Evolutionary conservation across 1,140 invertebrate species (phyloP).

Genomic region (Caenorhabditis briggsae): DNA sequence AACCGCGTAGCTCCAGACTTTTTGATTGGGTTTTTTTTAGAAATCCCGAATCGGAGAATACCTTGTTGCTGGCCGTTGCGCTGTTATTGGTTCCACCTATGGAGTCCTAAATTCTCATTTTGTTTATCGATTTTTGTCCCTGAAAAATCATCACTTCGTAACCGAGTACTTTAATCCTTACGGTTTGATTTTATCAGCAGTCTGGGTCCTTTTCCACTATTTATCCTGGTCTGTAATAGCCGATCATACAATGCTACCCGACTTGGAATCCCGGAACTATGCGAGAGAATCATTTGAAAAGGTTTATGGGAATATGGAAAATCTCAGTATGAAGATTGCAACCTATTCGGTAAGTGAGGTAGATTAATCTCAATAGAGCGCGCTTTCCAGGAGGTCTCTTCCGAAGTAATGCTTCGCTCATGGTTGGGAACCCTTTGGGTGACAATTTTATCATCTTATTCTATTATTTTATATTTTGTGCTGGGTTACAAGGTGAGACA

Average conservation of each 20-base stretch:
- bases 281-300: not conserved
- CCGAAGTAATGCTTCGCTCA: not conserved
- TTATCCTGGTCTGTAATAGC: not conserved
- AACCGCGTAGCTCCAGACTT: too few relatives aligned
- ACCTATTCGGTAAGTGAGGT: not conserved
- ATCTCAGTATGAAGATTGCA: not conserved
- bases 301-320: not conserved
- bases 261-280: not conserved
- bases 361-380: not conserved
- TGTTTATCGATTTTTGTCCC: not conserved
- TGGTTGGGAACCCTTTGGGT: not conserved
- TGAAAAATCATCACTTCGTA: not conserved
- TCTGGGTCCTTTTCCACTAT: not conserved
- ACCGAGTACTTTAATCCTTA: not conserved
- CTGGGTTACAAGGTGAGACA: not conserved
- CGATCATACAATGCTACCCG: not conserved
- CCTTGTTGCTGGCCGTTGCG: not conserved
- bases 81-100: not conserved
- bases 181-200: not conserved
- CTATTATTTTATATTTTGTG: not conserved
- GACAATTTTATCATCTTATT: not conserved
- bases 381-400: not conserved
- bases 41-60: not conserved
- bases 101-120: constrained; percentile 9
- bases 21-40: not conserved